Evolutionary conservation across 2,797 vertebrate genomes (phyloP).

Genomic region (Geotria australis): DNA sequence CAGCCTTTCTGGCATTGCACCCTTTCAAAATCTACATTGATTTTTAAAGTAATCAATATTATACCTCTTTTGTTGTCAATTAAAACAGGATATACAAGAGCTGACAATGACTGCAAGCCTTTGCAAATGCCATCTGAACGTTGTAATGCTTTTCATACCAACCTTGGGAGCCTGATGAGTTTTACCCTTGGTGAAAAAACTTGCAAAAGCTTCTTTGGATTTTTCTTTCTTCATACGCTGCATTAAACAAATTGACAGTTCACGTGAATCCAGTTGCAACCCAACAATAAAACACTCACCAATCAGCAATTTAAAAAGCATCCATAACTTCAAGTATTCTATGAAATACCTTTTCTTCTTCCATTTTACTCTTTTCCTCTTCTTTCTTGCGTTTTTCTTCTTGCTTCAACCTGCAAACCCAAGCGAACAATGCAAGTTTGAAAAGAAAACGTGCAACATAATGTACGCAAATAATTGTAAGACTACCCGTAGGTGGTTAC

Average conservation of each 20-base stretch:
- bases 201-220: slow-evolving; percentile 17
- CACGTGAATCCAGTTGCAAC: too few relatives aligned
- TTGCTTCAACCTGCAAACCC: slow-evolving; percentile 35
- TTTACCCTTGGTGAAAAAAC: slow-evolving; percentile 81
- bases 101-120: too few relatives aligned
- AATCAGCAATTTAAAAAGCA: not conserved
- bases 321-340: too few relatives aligned
- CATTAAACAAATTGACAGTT: not conserved
- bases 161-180: slow-evolving; percentile 67
- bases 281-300: not conserved
- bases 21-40: too few relatives aligned
- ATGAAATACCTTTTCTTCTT: slow-evolving; percentile 49
- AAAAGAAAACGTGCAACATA: not conserved
- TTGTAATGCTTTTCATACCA: slow-evolving; percentile 1
- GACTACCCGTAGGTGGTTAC: not conserved
- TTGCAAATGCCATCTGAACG: not conserved
- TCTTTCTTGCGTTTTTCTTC: slow-evolving; percentile 91
- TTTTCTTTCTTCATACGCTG: slow-evolving; percentile 79
- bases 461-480: not conserved
- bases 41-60: too few relatives aligned
- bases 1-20: too few relatives aligned
- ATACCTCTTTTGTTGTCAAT: too few relatives aligned
- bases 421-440: not conserved
- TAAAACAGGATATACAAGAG: too few relatives aligned
- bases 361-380: slow-evolving; percentile 61